phyloP scores from a whole-genome alignment of 1,140 invertebrate species.

The Orchestia grillus region DNA sequence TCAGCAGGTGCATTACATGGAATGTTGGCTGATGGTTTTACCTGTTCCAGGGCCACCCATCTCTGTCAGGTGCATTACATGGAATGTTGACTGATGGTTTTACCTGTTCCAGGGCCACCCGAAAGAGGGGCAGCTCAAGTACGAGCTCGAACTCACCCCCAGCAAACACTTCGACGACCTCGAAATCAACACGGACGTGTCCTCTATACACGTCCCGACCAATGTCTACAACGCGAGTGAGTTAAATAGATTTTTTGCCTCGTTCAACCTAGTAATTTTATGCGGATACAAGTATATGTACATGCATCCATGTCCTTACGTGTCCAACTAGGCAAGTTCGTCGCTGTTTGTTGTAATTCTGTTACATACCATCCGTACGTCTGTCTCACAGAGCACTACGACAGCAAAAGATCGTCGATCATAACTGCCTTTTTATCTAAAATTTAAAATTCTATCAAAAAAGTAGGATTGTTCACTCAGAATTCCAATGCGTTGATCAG shows the following conservation, averaged over 20 bases:
- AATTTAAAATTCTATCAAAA: background rate
- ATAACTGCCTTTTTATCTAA: background rate
- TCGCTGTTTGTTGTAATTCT: background rate
- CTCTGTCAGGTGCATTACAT: too few species aligned
- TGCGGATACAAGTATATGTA: background rate
- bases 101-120: background rate
- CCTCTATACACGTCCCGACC: slow-evolving; percentile 93
- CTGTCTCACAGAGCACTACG: background rate
- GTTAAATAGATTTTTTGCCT: slow-evolving; percentile 67
- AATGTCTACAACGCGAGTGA: slow-evolving; percentile 92
- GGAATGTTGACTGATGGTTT: too few species aligned
- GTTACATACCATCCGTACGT: background rate
- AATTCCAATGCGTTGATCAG: slow-evolving; percentile 69
- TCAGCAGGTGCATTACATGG: too few species aligned
- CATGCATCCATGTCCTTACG: background rate
- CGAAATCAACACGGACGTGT: slow-evolving; percentile 83
- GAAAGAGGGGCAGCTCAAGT: background rate
- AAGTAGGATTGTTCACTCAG: background rate
- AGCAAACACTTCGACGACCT: slow-evolving; percentile 83
- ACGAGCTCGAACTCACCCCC: background rate
- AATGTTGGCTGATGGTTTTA: too few species aligned
- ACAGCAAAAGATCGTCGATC: background rate
- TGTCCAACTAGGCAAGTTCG: background rate
- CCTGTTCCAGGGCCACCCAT: background rate
- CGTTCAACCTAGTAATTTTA: background rate